phyloP scores from a whole-genome alignment of 2,888 invertebrate species.

The Gryllus longicercus region DNA sequence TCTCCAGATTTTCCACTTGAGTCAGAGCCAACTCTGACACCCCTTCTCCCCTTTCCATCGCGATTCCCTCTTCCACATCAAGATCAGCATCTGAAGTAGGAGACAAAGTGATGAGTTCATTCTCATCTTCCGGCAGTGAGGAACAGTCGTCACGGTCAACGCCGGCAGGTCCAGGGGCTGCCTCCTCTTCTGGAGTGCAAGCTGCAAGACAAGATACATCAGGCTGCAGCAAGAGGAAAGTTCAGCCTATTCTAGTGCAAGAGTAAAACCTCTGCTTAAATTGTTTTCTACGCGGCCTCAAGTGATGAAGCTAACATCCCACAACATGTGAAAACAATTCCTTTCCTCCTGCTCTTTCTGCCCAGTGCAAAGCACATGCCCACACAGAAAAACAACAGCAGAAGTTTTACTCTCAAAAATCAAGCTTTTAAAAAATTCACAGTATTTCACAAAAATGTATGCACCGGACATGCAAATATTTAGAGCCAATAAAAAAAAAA shows the following conservation, averaged over 20 bases:
- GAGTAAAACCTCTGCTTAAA: slow-evolving; percentile 37
- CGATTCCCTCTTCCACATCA: background rate
- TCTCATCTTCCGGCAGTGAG: slow-evolving; percentile 36
- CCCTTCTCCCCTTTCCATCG: background rate
- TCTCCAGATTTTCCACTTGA: background rate
- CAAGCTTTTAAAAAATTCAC: background rate
- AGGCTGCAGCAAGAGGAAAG: too few species aligned
- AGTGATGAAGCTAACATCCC: too few species aligned
- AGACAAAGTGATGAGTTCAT: slow-evolving; percentile 35
- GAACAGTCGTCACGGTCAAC: slow-evolving; percentile 32
- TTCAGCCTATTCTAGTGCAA: slow-evolving; percentile 11
- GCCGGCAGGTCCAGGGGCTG: slow-evolving; percentile 20
- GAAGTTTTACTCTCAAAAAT: slow-evolving; percentile 22
- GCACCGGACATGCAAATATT: slow-evolving; percentile 21
- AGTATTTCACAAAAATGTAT: slow-evolving; percentile 23
- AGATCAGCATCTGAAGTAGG: slow-evolving; percentile 31
- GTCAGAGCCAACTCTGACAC: background rate
- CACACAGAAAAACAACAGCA: slow-evolving; percentile 20
- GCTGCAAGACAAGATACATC: too few species aligned
- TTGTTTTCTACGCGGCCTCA: background rate
- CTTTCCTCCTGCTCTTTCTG: too few species aligned
- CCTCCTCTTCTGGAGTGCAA: too few species aligned
- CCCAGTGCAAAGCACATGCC: background rate
- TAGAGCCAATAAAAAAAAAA: slow-evolving; percentile 19
- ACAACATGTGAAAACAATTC: too few species aligned